Base-by-base conservation (phyloP, 2,797 vertebrate species). In the Myoxocephalus aenaeus region DNA sequence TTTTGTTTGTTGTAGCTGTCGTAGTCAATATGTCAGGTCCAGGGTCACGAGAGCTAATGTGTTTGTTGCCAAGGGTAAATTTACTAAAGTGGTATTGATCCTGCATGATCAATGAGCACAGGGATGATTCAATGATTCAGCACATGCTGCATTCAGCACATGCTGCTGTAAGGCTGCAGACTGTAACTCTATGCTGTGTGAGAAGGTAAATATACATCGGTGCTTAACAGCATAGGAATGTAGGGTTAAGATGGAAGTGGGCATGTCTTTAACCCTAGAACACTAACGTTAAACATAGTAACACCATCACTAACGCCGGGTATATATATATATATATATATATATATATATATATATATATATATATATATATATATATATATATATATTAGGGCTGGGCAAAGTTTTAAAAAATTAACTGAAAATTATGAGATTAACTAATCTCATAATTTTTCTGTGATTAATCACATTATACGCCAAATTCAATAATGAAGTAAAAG, bases 31-130 rank as follows among this genome's bases (percentile, higher is more conserved):
- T 34, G 17, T 66, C 67, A 18, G 58, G 34, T 65, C 42, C 25
- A 18, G 46, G 51, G 56, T 82, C 66, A 73, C 59, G 68, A 72
- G 54, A 73, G 65, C 74, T 65, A 32, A 66, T 50, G 56, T 63
- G 36, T 79, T 80, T 66, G 57, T 74, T 67, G 61, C 63, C 32
- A 53, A 73, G 58, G 11, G 25, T 79, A 80, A 76, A 61, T 73
- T 51, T 61, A 5, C 65, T 73, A 34, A 85, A 90, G 71, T 75
- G 75, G 18, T 86, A 89, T 90, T 81, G 85, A 85, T 88, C 81
- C 65, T 70, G 56, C 46, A 75, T n/a, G n/a, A n/a, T n/a, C n/a
- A n/a, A n/a, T n/a, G n/a, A n/a, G 58, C 32, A 27, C 42, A 11
- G 65, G 51, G 42, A 80, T 78, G 80, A 71, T 75, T 85, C 25